Evolutionary conservation across 2,113 vertebrate genomes (phyloP).

Genomic region (Rhodinocichla rosea): DNA sequence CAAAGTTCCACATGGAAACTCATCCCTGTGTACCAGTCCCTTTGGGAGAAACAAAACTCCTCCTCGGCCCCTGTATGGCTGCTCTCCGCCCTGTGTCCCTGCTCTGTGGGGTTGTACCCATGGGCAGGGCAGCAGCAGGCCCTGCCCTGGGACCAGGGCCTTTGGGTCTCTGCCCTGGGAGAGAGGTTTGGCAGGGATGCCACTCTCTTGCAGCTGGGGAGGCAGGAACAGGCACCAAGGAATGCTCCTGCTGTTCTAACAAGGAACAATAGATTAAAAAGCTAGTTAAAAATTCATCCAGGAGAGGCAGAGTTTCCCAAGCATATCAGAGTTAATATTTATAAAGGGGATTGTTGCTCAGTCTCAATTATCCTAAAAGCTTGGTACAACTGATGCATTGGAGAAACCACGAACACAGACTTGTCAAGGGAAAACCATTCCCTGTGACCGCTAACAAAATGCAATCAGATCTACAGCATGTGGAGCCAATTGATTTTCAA

Average conservation of each 20-base stretch:
- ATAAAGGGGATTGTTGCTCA: conserved; percentile 70
- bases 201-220: background rate
- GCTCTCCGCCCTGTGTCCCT: background rate
- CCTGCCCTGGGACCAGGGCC: background rate
- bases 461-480: background rate
- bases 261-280: conserved; percentile 62
- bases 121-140: rapidly evolving
- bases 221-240: background rate
- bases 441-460: conserved; percentile 17
- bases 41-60: background rate
- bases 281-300: conserved; percentile 76
- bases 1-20: background rate
- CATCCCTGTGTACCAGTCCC: background rate
- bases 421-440: background rate
- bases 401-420: background rate
- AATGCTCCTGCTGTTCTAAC: conserved; percentile 40
- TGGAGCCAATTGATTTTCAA: conserved; percentile 18
- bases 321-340: conserved; percentile 78
- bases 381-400: conserved; percentile 24
- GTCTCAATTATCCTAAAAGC: conserved; percentile 71
- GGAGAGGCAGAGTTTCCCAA: conserved; percentile 66
- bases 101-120: background rate
- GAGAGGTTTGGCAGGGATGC: rapidly evolving
- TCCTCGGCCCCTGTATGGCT: background rate
- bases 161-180: background rate